Conservation (phyloP, 2,113 vertebrate genomes). For the Equus przewalskii region DNA sequence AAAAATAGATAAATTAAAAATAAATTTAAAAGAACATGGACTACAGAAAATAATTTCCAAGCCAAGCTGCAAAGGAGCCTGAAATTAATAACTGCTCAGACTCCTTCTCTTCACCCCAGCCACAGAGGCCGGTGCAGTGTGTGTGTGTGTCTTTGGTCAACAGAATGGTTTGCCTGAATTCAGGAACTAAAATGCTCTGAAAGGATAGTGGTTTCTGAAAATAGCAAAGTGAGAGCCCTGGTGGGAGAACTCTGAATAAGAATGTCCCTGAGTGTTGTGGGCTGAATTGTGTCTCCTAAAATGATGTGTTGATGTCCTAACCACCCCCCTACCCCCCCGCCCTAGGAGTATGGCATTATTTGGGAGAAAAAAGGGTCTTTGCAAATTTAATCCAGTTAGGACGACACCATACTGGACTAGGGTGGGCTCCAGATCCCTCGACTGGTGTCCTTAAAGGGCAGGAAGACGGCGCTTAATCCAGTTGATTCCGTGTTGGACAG, state of each 20-base stretch:
- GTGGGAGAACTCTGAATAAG: conserved; percentile 67
- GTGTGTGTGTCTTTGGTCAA: neutral
- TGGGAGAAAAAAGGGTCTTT: neutral
- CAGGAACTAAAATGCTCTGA: neutral
- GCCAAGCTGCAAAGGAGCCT: neutral
- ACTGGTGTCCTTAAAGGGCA: neutral
- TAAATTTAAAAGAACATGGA: neutral
- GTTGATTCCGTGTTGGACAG: neutral
- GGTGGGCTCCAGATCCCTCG: conserved; percentile 61
- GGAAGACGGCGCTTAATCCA: accelerated
- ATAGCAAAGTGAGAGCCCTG: conserved; percentile 53
- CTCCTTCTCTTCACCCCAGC: neutral
- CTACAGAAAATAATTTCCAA: neutral
- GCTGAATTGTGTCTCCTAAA: neutral
- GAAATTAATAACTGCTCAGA: neutral
- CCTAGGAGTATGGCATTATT: neutral
- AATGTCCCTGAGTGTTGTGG: conserved; percentile 65
- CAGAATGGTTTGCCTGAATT: neutral
- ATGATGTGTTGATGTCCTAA: accelerated
- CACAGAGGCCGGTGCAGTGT: neutral
- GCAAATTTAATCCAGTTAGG: neutral
- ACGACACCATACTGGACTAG: accelerated
- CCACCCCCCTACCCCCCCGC: neutral
- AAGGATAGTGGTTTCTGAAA: conserved; percentile 69
- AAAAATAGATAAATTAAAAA: conserved; percentile 3